These are phyloP conservation scores for Syngnathus rostellatus DNA, from an alignment of 2,797 vertebrate genomes.

Conservation along the genomic window DNA sequence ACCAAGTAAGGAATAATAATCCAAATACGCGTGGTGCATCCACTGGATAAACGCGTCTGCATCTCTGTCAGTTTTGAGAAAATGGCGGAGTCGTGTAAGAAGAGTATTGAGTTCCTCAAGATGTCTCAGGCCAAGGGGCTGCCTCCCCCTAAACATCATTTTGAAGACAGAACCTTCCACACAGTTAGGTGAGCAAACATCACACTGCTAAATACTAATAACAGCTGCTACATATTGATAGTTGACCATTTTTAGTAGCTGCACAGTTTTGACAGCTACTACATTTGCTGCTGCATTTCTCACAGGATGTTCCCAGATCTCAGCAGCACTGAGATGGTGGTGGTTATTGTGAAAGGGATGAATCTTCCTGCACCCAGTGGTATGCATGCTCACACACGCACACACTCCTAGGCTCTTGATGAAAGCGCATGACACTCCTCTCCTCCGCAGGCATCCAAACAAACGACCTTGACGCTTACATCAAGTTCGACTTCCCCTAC, in stretches of 20 bases:
- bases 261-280: not conserved
- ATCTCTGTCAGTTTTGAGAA: constrained; percentile 81
- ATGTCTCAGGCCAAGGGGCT: constrained; percentile 80
- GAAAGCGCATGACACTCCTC: not conserved
- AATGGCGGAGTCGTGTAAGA: constrained; percentile 82
- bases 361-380: constrained; percentile 90
- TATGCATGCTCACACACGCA: constrained; percentile 39
- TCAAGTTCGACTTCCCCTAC: constrained; percentile 93
- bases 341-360: constrained; percentile 85
- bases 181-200: constrained; percentile 77
- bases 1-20: constrained; percentile 74
- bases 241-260: not conserved
- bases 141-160: constrained; percentile 89
- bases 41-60: not conserved
- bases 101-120: constrained; percentile 83
- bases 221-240: not conserved
- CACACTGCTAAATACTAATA: too few species aligned
- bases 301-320: constrained; percentile 92
- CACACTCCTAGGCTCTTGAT: not conserved
- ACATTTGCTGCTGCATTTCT: not conserved
- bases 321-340: constrained; percentile 94
- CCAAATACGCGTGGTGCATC: not conserved
- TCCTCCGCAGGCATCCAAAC: constrained; percentile 75
- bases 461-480: constrained; percentile 82
- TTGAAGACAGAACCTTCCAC: constrained; percentile 84